phyloP scores from a whole-genome alignment of 2,888 invertebrate genomes.

The Ectemnius lituratus region DNA sequence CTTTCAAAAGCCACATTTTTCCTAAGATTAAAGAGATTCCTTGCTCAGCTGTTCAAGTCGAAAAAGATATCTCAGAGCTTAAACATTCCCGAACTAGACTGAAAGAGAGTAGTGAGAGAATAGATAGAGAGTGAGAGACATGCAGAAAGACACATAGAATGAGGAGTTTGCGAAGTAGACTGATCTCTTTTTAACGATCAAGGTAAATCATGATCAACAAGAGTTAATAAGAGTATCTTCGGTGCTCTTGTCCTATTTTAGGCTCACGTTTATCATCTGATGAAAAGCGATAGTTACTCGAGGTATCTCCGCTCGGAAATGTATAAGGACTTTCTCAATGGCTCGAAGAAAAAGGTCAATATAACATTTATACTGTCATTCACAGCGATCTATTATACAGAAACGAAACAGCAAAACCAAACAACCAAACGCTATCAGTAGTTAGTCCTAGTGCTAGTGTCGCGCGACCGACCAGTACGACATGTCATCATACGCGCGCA shows the following conservation, averaged over 20 bases:
- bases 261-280: slow-evolving; percentile 99
- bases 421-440: slow-evolving; percentile 3
- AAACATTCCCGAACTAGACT: neutral
- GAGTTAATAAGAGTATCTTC: slow-evolving; percentile 34
- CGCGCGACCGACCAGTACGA: neutral
- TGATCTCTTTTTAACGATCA: slow-evolving; percentile 20
- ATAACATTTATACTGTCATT: slow-evolving; percentile 37
- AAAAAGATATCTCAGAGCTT: slow-evolving; percentile 2
- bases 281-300: slow-evolving; percentile 99
- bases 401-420: no score
- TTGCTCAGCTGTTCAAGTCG: slow-evolving; percentile 17
- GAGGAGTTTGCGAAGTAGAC: slow-evolving; percentile 39
- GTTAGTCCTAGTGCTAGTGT: slow-evolving; percentile 4
- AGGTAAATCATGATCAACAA: slow-evolving; percentile 6
- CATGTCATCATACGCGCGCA: neutral
- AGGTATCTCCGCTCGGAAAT: slow-evolving; percentile 98
- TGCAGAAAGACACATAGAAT: slow-evolving; percentile 16
- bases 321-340: slow-evolving; percentile 98
- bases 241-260: slow-evolving; percentile 76
- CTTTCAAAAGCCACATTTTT: slow-evolving; percentile 31
- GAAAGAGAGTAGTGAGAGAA: neutral
- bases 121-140: neutral
- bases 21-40: slow-evolving; percentile 21
- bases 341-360: slow-evolving; percentile 96
- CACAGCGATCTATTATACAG: slow-evolving; percentile 23